phyloP scores from a whole-genome alignment of 1,140 invertebrate genomes.

The Asobara japonica region DNA sequence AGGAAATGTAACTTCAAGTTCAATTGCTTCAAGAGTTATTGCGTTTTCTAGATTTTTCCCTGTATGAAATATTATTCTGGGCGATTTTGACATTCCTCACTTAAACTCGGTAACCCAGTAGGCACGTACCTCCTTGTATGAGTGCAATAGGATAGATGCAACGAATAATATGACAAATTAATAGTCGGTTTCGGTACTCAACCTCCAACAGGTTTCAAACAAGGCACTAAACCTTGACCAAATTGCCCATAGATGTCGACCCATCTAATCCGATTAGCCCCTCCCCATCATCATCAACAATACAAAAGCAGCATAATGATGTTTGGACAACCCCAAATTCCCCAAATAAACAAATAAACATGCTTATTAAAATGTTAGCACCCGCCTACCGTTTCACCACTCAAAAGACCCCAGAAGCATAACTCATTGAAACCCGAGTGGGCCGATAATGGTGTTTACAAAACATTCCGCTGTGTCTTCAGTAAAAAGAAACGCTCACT shows the following conservation, averaged over 20 bases:
- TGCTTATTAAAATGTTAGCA: not conserved
- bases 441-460: slow-evolving; percentile 7
- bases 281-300: slow-evolving; percentile 10
- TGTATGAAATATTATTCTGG: no score
- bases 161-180: no score
- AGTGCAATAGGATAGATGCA: no score
- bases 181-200: no score
- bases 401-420: not conserved
- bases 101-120: no score
- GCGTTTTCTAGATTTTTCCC: no score
- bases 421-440: slow-evolving; percentile 2
- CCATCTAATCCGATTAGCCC: slow-evolving; percentile 36
- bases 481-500: not conserved
- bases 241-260: not conserved
- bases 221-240: not conserved
- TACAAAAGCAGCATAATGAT: not conserved
- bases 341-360: not conserved
- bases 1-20: no score
- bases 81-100: no score
- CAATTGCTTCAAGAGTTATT: no score
- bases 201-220: not conserved
- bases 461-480: not conserved
- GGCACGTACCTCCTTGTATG: no score
- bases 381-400: not conserved
- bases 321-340: slow-evolving; percentile 1